A percentile compares a stretch with the other conserved stretches of the same genome.
These are phyloP conservation scores for Sinohyriopsis cumingii DNA, from an alignment of 2,888 invertebrate genomes.

Conservation along the genomic window DNA sequence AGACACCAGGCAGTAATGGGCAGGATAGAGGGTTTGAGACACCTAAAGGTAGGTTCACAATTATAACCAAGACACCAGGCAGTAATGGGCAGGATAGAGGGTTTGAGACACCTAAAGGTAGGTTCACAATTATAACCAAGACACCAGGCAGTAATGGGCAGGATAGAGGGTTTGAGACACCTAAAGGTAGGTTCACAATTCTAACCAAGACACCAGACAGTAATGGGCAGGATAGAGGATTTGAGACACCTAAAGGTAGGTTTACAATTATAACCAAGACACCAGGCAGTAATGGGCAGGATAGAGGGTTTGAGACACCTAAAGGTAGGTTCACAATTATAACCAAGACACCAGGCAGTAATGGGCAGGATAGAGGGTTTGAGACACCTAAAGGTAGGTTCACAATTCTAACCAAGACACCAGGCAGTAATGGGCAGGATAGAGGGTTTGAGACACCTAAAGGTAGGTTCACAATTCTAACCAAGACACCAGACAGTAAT, in stretches of 20 bases:
- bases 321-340: neutral
- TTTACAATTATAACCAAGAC: neutral
- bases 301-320: neutral
- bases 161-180: neutral
- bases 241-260: neutral
- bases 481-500: neutral
- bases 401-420: neutral
- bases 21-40: neutral
- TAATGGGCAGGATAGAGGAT: neutral
- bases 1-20: neutral
- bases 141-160: neutral
- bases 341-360: constrained; percentile 1
- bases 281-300: neutral
- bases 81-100: neutral
- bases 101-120: neutral
- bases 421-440: neutral
- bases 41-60: neutral
- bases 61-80: neutral
- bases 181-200: neutral
- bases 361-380: neutral
- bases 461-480: neutral
- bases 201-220: neutral
- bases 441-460: neutral
- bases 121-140: neutral
- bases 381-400: neutral